These are phyloP conservation scores for Platysternon megacephalum DNA, from an alignment of 2,113 vertebrate species.

Conservation along the genomic window DNA sequence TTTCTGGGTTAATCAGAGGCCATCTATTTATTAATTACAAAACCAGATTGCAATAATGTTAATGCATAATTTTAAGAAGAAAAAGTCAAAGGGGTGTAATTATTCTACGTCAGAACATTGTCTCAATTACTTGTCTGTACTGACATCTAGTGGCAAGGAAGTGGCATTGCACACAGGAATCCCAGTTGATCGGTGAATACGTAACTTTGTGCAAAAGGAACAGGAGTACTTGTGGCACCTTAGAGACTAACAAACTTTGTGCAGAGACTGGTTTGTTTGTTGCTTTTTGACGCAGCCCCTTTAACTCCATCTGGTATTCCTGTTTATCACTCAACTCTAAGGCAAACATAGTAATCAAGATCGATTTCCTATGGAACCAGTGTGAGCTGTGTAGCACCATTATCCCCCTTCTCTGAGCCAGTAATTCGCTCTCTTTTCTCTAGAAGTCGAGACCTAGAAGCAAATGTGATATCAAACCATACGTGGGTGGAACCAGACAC, in stretches of 20 bases:
- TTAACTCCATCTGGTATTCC: background rate
- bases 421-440: background rate
- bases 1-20: background rate
- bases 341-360: background rate
- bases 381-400: background rate
- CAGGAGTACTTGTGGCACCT: too few relatives aligned
- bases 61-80: background rate
- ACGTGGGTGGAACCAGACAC: background rate
- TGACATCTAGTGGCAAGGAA: constrained; percentile 71
- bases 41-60: background rate
- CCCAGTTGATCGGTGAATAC: background rate
- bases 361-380: background rate
- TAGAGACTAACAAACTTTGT: too few relatives aligned
- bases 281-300: background rate
- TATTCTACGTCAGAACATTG: rapidly evolving
- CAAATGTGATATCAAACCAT: rapidly evolving
- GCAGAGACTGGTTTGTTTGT: background rate
- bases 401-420: background rate
- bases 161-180: background rate
- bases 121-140: constrained; percentile 52
- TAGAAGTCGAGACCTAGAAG: background rate
- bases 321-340: background rate
- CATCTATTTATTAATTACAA: too few relatives aligned
- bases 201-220: background rate
- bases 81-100: background rate